phyloP scores from a whole-genome alignment of 2,113 vertebrate species.

The Istiophorus platypterus region DNA sequence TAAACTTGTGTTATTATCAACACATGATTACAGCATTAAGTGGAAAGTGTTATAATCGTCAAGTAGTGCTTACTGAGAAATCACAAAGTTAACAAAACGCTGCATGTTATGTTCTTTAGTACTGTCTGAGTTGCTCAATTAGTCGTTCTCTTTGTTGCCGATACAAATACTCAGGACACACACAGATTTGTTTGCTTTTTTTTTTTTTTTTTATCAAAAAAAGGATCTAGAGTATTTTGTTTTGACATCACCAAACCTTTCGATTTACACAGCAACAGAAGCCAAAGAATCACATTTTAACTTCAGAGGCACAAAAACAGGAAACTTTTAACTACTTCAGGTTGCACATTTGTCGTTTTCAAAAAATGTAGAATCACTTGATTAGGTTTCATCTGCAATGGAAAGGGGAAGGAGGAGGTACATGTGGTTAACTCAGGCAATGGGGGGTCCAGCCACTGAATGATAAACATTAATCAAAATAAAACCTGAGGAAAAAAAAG shows the following conservation, averaged over 20 bases:
- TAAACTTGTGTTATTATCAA: not conserved
- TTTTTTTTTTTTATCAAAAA: constrained; percentile 82
- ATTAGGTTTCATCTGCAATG: constrained; percentile 85
- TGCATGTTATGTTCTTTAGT: not conserved
- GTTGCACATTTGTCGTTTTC: constrained; percentile 85
- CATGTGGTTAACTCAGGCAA: constrained; percentile 39
- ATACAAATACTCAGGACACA: constrained; percentile 64
- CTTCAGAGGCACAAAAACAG: constrained; percentile 95
- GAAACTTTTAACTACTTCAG: constrained; percentile 87
- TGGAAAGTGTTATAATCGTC: not conserved
- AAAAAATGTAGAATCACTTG: constrained; percentile 77
- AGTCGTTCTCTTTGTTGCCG: not conserved
- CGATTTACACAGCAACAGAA: constrained; percentile 95
- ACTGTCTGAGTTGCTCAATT: not conserved
- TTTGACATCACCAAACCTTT: constrained; percentile 95
- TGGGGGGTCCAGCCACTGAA: constrained; percentile 88
- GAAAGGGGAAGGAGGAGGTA: constrained; percentile 58
- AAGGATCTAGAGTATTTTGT: constrained; percentile 95
- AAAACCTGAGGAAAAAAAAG: constrained; percentile 42
- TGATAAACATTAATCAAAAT: constrained; percentile 82
- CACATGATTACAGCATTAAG: not conserved
- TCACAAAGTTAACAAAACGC: not conserved
- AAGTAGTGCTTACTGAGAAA: not conserved
- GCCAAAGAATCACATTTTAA: constrained; percentile 89
- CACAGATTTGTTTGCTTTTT: constrained; percentile 53